A percentile compares a stretch with the other conserved stretches of the same genome.
Conservation (phyloP, 2,888 invertebrate genomes). For the Latrodectus elegans region DNA sequence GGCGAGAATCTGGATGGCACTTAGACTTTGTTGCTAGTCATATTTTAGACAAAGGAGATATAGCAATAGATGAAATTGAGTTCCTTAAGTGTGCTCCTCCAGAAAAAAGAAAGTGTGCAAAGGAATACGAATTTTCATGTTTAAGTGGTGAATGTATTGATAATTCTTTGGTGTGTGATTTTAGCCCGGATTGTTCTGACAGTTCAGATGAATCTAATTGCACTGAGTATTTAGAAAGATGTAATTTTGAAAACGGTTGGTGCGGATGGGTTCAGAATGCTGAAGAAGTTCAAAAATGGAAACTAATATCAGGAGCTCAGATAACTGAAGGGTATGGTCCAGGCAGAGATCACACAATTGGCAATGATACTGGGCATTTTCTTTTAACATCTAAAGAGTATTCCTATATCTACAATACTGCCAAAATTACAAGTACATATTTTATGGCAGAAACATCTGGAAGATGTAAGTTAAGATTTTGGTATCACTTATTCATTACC, state of each 20-base stretch:
- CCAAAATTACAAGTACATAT: slow-evolving; percentile 48
- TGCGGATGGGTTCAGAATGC: slow-evolving; percentile 42
- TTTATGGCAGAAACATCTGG: slow-evolving; percentile 63
- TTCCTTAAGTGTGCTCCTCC: slow-evolving; percentile 59
- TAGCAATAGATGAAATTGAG: slow-evolving; percentile 64
- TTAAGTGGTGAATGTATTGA: slow-evolving; percentile 57
- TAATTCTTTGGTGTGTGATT: slow-evolving; percentile 56
- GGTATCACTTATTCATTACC: slow-evolving; percentile 52
- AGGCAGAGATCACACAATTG: slow-evolving; percentile 66
- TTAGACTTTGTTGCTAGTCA: slow-evolving; percentile 65
- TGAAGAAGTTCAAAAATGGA: slow-evolving; percentile 28
- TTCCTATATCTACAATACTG: neutral
- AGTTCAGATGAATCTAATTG: slow-evolving; percentile 67
- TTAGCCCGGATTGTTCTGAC: slow-evolving; percentile 61
- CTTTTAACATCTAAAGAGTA: slow-evolving; percentile 16
- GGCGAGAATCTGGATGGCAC: slow-evolving; percentile 52
- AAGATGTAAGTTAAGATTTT: slow-evolving; percentile 67
- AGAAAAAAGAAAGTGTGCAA: slow-evolving; percentile 47
- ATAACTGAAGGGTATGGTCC: slow-evolving; percentile 55
- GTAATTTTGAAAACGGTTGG: slow-evolving; percentile 66
- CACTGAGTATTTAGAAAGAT: slow-evolving; percentile 54
- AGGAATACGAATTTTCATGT: slow-evolving; percentile 55
- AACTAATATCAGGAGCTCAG: slow-evolving; percentile 41
- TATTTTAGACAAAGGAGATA: slow-evolving; percentile 41
- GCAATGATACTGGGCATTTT: slow-evolving; percentile 56